Evolutionary conservation across 1,140 invertebrate species (phyloP).

Genomic region (Trissolcus basalis): DNA sequence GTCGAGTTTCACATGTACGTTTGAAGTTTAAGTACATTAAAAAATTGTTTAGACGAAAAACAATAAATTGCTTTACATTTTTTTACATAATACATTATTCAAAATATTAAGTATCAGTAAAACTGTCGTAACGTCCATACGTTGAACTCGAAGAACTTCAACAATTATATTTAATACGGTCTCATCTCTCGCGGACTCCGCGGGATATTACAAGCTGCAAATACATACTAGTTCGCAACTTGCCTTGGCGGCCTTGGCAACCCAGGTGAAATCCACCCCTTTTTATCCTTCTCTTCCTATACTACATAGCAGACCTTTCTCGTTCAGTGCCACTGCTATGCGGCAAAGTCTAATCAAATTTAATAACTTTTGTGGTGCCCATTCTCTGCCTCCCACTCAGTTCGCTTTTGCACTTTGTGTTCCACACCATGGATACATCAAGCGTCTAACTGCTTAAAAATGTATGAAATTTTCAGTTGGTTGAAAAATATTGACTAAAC

Average conservation of each 20-base stretch:
- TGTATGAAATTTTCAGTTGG: conserved; percentile 43
- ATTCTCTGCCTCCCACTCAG: conserved; percentile 53
- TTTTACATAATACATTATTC: conserved; percentile 3
- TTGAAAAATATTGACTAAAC: conserved; percentile 19
- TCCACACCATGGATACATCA: conserved; percentile 51
- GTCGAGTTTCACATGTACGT: no score
- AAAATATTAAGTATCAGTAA: conserved; percentile 65
- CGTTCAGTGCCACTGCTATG: conserved; percentile 63
- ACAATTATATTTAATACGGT: conserved; percentile 75
- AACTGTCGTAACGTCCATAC: conserved; percentile 65
- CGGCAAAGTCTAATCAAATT: conserved; percentile 74
- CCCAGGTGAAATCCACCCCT: conserved; percentile 69
- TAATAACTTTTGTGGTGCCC: conserved; percentile 73
- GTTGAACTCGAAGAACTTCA: conserved; percentile 69
- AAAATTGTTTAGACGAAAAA: no score
- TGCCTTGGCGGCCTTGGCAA: conserved; percentile 61
- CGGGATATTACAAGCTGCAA: conserved; percentile 66
- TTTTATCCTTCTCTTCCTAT: conserved; percentile 59
- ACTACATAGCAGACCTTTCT: conserved; percentile 55
- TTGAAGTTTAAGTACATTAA: no score
- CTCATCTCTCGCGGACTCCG: conserved; percentile 61
- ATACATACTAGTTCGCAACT: conserved; percentile 69
- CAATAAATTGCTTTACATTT: no score
- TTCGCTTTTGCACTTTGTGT: conserved; percentile 46
- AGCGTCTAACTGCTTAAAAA: conserved; percentile 52